Evolutionary conservation across 1,140 invertebrate genomes (phyloP).

Genomic region (Halictus rubicundus): DNA sequence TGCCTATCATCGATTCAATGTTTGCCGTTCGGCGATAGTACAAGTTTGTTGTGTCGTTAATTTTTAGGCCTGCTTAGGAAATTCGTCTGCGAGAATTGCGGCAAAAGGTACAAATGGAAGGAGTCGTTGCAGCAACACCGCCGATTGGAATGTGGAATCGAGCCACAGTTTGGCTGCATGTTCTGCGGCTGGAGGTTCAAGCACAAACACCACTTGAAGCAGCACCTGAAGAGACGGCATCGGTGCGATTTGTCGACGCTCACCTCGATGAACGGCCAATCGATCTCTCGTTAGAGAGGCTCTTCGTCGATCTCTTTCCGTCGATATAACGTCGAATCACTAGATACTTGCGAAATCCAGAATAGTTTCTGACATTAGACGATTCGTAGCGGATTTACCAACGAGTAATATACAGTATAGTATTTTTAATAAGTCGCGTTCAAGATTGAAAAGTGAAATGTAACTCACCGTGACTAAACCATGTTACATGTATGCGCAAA

Average conservation of each 20-base stretch:
- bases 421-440: too few species aligned
- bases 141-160: constrained; percentile 77
- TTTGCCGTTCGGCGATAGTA: not conserved
- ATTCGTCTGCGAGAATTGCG: constrained; percentile 64
- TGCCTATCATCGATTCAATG: too few species aligned
- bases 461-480: too few species aligned
- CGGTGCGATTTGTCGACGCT: not conserved
- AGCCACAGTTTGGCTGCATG: constrained; percentile 74
- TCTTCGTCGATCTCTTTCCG: not conserved
- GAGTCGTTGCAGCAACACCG: constrained; percentile 76
- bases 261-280: not conserved
- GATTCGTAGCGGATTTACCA: too few species aligned
- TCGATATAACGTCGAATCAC: too few species aligned
- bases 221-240: constrained; percentile 60
- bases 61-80: constrained; percentile 19
- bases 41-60: constrained; percentile 15
- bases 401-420: too few species aligned
- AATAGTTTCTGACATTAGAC: too few species aligned
- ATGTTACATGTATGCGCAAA: too few species aligned
- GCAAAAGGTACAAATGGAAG: constrained; percentile 73
- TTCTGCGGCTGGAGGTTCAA: constrained; percentile 72
- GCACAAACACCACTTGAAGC: constrained; percentile 72
- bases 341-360: too few species aligned
- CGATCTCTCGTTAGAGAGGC: too few species aligned
- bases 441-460: too few species aligned